Conservation (phyloP, 2,797 vertebrate species). For the Limnodromus scolopaceus region DNA sequence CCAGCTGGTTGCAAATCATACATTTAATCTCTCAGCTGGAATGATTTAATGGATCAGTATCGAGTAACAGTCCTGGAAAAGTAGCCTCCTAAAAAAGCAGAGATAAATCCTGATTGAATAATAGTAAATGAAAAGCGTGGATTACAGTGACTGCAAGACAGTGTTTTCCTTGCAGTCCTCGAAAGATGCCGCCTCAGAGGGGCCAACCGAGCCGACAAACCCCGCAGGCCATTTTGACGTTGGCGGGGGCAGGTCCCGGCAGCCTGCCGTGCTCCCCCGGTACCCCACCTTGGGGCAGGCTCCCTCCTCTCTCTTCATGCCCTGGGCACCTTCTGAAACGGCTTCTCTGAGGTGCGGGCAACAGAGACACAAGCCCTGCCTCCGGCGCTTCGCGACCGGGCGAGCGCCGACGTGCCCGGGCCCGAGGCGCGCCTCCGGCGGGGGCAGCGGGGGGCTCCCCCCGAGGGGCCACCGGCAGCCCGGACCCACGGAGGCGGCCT, state of each 20-base stretch:
- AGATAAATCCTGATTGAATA: conserved; percentile 72
- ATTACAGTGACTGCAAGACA: conserved; percentile 44
- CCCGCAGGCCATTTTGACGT: neutral
- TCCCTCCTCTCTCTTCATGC: neutral
- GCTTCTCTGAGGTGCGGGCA: neutral
- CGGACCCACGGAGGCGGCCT: neutral
- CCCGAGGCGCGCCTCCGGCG: neutral
- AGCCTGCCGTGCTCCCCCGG: neutral
- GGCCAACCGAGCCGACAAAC: neutral
- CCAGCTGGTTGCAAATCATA: conserved; percentile 77
- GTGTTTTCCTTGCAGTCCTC: conserved; percentile 30
- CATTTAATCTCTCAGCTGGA: conserved; percentile 83
- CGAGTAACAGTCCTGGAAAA: conserved; percentile 86
- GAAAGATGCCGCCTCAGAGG: conserved; percentile 26
- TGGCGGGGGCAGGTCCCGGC: neutral
- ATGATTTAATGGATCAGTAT: conserved; percentile 87
- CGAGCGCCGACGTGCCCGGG: neutral
- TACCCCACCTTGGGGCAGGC: neutral
- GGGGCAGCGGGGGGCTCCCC: neutral
- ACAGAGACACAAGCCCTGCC: neutral
- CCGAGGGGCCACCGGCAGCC: neutral
- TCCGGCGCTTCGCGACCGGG: neutral
- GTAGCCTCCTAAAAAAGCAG: conserved; percentile 78
- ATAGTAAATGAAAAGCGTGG: conserved; percentile 70
- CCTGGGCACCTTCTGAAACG: neutral